phyloP scores from a whole-genome alignment of 2,888 invertebrate species.

The Xestoiulus laeticollis region DNA sequence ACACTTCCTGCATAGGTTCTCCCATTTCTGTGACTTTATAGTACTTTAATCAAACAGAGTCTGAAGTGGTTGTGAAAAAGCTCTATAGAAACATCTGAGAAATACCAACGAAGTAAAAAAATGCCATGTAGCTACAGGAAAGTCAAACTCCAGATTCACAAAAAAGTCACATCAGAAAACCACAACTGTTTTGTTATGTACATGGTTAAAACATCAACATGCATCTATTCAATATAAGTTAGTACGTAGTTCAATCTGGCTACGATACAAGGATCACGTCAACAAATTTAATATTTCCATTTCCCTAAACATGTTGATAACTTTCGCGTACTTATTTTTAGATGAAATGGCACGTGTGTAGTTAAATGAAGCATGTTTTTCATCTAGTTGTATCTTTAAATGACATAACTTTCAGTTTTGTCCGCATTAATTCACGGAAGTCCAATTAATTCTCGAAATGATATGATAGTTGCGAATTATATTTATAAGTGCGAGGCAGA shows the following conservation, averaged over 20 bases:
- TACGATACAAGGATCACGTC: neutral
- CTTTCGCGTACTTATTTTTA: neutral
- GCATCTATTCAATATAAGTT: neutral
- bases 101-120: too few relatives aligned
- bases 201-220: neutral
- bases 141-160: too few relatives aligned
- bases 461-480: neutral
- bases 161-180: too few relatives aligned
- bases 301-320: constrained; percentile 24
- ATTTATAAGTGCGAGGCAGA: neutral
- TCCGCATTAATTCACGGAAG: neutral
- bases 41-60: too few relatives aligned
- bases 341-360: neutral
- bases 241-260: neutral
- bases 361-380: neutral
- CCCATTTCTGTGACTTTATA: too few relatives aligned
- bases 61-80: too few relatives aligned
- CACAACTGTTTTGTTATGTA: neutral
- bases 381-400: neutral
- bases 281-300: neutral
- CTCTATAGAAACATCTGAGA: too few relatives aligned
- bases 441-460: neutral
- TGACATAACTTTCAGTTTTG: neutral
- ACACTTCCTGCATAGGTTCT: too few relatives aligned
- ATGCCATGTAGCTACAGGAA: too few relatives aligned